These are phyloP conservation scores for Tragelaphus strepsiceros DNA, from an alignment of 2,113 vertebrate species.

Conservation along the genomic window DNA sequence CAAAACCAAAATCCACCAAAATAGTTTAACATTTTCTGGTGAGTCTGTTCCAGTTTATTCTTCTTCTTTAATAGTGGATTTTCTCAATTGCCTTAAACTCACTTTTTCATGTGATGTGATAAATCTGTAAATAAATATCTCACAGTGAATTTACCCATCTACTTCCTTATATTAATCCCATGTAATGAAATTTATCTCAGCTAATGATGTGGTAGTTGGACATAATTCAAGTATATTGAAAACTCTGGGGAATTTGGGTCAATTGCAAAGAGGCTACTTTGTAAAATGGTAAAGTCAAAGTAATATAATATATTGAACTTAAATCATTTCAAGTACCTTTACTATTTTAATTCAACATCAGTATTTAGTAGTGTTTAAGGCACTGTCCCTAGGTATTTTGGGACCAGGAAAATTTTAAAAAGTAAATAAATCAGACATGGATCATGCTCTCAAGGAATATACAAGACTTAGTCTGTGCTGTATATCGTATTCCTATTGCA, in stretches of 20 bases:
- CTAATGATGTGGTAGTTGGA: neutral
- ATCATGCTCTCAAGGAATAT: neutral
- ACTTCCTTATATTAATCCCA: conserved; percentile 3
- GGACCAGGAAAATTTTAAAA: neutral
- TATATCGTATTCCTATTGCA: neutral
- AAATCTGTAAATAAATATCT: conserved; percentile 28
- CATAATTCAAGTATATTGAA: conserved; percentile 31
- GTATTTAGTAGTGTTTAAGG: neutral
- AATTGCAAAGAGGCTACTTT: neutral
- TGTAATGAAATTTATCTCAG: conserved; percentile 43
- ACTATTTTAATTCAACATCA: conserved; percentile 3
- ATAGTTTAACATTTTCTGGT: conserved; percentile 68
- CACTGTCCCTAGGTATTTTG: neutral
- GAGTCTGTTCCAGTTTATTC: conserved; percentile 53
- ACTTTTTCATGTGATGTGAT: conserved; percentile 7
- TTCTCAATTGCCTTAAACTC: conserved; percentile 42
- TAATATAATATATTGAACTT: conserved; percentile 10
- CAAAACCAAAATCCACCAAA: conserved; percentile 70
- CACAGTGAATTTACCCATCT: neutral
- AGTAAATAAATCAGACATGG: neutral
- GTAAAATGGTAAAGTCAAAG: neutral
- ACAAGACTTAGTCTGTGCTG: neutral
- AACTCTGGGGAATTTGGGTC: conserved; percentile 15
- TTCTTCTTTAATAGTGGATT: conserved; percentile 29
- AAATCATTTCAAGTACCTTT: neutral